phyloP scores from a whole-genome alignment of 2,797 vertebrate genomes.

The Melanotaenia boesemani region DNA sequence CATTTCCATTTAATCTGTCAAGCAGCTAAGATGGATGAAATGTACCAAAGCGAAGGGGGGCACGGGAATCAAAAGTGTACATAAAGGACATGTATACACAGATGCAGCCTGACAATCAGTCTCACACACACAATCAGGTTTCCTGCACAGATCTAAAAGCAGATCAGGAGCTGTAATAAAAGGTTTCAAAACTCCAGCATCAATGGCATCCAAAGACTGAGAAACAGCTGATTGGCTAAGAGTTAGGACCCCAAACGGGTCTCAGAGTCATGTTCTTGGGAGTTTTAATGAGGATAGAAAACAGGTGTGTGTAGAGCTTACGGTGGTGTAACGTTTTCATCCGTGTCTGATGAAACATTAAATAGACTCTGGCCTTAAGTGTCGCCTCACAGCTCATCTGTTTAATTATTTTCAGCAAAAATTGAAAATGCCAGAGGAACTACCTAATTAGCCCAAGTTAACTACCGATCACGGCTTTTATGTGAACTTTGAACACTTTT shows the following conservation, averaged over 20 bases:
- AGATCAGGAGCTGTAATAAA: constrained; percentile 58
- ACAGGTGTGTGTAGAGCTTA: not conserved
- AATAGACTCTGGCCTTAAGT: constrained; percentile 15
- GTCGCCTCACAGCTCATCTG: constrained; percentile 14
- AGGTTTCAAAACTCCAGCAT: constrained; percentile 48
- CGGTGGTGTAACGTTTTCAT: constrained; percentile 9
- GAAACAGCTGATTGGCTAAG: constrained; percentile 35
- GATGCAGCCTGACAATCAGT: constrained; percentile 13
- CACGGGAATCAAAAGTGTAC: not conserved
- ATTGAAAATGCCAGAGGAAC: constrained; percentile 13
- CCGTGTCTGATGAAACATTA: constrained; percentile 30
- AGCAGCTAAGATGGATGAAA: constrained; percentile 36
- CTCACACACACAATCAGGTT: constrained; percentile 18
- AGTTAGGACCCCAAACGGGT: constrained; percentile 18
- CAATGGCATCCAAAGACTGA: constrained; percentile 46
- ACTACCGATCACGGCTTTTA: constrained; percentile 10
- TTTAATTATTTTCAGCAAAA: constrained; percentile 39
- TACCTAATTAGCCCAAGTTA: constrained; percentile 23
- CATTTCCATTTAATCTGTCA: constrained; percentile 61
- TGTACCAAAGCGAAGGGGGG: constrained; percentile 5
- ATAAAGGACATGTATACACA: not conserved
- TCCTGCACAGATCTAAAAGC: constrained; percentile 46
- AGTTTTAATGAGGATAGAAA: not conserved
- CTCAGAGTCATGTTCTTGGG: not conserved
- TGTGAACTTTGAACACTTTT: not conserved